Percentiles rank a stretch among this genome's conserved stretches.
phyloP scores from a whole-genome alignment of 1,140 invertebrate genomes.

The Neocloeon triangulifer region DNA sequence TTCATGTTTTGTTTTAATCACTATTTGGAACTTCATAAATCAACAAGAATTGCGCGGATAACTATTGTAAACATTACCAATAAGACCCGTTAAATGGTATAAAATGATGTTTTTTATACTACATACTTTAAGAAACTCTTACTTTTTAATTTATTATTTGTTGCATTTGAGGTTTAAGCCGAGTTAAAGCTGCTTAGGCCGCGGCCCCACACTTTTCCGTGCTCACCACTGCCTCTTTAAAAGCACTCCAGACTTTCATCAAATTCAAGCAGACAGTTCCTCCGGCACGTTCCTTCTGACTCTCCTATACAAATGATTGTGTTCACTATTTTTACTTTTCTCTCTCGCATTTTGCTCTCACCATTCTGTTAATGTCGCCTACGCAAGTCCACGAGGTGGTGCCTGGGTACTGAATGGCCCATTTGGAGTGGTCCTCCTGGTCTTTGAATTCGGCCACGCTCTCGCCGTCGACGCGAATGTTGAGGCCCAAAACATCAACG shows the following conservation, averaged over 20 bases:
- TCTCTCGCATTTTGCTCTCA: constrained; percentile 17
- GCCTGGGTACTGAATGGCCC: constrained; percentile 66
- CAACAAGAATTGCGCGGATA: too few relatives aligned
- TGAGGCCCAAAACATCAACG: constrained; percentile 16
- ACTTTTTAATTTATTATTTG: too few relatives aligned
- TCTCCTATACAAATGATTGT: constrained; percentile 22
- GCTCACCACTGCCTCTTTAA: constrained; percentile 15
- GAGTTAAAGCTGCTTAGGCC: too few relatives aligned
- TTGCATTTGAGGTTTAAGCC: too few relatives aligned
- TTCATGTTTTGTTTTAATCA: too few relatives aligned
- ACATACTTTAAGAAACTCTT: too few relatives aligned
- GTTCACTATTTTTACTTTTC: constrained; percentile 5
- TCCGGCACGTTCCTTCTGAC: constrained; percentile 53
- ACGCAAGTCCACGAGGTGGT: constrained; percentile 54
- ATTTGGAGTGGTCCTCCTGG: constrained; percentile 75
- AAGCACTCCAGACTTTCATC: constrained; percentile 24
- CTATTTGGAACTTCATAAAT: too few relatives aligned
- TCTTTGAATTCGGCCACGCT: constrained; percentile 40
- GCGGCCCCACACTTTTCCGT: constrained; percentile 12
- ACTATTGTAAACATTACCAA: too few relatives aligned
- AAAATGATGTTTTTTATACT: too few relatives aligned
- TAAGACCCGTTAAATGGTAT: too few relatives aligned
- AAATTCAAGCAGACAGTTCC: constrained; percentile 53
- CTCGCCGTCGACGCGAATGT: constrained; percentile 26
- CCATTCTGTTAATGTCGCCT: constrained; percentile 80